Evolutionary conservation across 2,113 vertebrate species (phyloP).

Genomic region (Odobenus rosmarus): DNA sequence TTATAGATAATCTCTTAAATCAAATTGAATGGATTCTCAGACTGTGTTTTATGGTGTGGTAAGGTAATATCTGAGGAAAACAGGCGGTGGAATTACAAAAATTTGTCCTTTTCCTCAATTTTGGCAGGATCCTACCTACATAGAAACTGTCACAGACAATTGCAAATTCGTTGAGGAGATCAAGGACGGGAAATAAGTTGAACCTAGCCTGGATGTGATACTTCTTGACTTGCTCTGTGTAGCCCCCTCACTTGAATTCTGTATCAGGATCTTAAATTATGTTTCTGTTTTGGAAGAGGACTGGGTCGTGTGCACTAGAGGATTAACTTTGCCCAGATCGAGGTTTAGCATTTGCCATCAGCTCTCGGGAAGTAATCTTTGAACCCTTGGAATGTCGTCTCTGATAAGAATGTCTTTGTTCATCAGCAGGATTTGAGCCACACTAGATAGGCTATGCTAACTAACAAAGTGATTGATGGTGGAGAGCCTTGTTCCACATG

Average conservation of each 20-base stretch:
- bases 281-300: background rate
- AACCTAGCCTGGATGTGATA: background rate
- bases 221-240: background rate
- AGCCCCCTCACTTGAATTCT: background rate
- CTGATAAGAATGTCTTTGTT: background rate
- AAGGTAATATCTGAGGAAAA: background rate
- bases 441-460: background rate
- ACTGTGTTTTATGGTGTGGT: background rate
- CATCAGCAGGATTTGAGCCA: background rate
- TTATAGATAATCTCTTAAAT: background rate
- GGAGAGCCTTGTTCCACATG: background rate
- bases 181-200: background rate
- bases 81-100: background rate
- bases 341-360: background rate
- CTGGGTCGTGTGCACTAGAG: background rate
- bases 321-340: background rate
- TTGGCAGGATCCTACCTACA: background rate
- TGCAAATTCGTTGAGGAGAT: background rate
- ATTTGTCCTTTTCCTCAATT: background rate
- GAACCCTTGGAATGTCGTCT: background rate
- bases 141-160: background rate
- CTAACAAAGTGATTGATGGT: background rate
- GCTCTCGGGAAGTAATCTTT: background rate
- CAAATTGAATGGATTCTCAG: background rate
- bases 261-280: background rate